phyloP scores from a whole-genome alignment of 2,113 vertebrate genomes.

The Xyliphius kryptos region DNA sequence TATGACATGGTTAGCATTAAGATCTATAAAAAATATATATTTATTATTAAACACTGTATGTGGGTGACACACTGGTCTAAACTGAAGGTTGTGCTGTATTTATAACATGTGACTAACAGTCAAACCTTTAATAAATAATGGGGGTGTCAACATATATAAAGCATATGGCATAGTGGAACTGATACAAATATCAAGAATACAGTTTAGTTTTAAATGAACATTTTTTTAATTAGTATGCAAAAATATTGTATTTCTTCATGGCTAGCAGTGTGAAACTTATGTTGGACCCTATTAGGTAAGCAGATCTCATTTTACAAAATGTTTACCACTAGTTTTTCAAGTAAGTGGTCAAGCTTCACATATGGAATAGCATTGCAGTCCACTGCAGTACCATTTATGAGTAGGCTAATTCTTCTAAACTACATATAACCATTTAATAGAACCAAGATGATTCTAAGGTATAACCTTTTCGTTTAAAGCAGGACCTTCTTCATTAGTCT shows the following conservation, averaged over 20 bases:
- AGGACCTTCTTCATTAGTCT: no score
- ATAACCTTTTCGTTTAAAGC: no score
- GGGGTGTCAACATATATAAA: no score
- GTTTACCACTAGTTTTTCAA: slow-evolving; percentile 32
- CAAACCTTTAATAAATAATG: no score
- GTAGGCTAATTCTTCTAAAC: slow-evolving; percentile 24
- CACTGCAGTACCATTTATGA: slow-evolving; percentile 36
- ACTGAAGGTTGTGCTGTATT: no score
- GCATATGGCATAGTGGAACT: not conserved
- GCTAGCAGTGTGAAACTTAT: slow-evolving; percentile 29
- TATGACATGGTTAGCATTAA: no score
- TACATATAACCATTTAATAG: no score
- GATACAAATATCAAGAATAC: not conserved
- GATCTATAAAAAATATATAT: no score
- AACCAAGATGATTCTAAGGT: no score
- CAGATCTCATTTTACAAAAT: slow-evolving; percentile 42
- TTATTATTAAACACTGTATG: no score
- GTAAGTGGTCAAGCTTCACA: slow-evolving; percentile 49
- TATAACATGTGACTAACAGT: no score
- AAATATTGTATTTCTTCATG: slow-evolving; percentile 41
- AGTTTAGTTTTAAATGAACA: slow-evolving; percentile 13
- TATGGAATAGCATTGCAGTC: slow-evolving; percentile 39
- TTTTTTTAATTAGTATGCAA: slow-evolving; percentile 43
- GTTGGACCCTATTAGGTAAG: slow-evolving; percentile 45
- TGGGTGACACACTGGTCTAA: no score